Percentiles rank a stretch among this genome's conserved stretches.
Conservation (phyloP, 2,888 invertebrate genomes). For the Abscondita cerata region DNA sequence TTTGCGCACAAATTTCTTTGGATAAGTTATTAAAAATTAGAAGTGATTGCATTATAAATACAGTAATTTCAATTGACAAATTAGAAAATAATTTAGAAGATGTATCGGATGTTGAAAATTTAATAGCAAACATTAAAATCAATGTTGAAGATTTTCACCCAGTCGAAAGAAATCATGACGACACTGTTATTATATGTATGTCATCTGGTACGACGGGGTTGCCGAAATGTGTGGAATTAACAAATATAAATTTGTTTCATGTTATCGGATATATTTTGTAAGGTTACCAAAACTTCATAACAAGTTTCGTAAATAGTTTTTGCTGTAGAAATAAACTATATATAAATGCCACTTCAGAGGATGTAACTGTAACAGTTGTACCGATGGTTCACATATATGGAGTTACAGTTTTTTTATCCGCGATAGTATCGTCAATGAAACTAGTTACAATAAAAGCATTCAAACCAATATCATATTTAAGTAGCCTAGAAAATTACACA, state of each 20-base stretch:
- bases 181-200: neutral
- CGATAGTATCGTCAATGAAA: constrained; percentile 14
- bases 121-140: neutral
- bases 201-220: constrained; percentile 4
- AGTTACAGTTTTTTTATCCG: constrained; percentile 5
- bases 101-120: no score
- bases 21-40: neutral
- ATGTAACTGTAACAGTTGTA: constrained; percentile 54
- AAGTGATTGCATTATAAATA: no score
- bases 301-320: constrained; percentile 13
- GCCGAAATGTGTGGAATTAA: neutral
- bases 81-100: neutral
- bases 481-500: constrained; percentile 42
- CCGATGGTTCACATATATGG: constrained; percentile 51
- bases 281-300: neutral
- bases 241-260: neutral
- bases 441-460: constrained; percentile 42
- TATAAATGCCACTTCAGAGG: neutral
- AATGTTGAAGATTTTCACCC: neutral
- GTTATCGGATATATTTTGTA: neutral
- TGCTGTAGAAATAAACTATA: neutral
- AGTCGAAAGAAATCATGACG: neutral
- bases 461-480: constrained; percentile 43
- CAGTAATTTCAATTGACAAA: neutral
- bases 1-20: neutral